Evolutionary conservation across 1,140 invertebrate genomes (phyloP).

Genomic region (Xylocopa sonorina): DNA sequence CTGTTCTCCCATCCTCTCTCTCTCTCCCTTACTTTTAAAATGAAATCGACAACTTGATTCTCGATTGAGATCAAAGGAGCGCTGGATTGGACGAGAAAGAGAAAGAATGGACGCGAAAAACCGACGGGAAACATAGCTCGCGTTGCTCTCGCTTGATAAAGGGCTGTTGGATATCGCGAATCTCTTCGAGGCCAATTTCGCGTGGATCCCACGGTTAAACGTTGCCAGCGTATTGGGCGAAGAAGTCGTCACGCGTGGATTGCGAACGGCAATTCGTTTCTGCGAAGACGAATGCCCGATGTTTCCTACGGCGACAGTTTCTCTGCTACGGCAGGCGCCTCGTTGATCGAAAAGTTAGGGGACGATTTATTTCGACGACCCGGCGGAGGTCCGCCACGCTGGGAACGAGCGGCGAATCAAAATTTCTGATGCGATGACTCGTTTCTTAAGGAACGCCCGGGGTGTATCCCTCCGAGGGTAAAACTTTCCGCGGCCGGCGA

Average conservation of each 20-base stretch:
- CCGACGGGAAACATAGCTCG: not conserved
- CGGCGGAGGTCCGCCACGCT: not conserved
- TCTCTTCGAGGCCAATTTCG: not conserved
- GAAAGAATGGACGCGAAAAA: not conserved
- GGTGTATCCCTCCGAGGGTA: constrained; percentile 14
- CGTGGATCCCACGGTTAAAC: not conserved
- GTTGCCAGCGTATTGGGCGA: not conserved
- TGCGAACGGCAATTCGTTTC: not conserved
- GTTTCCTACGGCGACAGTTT: constrained; percentile 8
- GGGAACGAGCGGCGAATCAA: constrained; percentile 35
- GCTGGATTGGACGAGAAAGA: not conserved
- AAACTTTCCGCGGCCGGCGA: constrained; percentile 25
- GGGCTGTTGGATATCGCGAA: not conserved
- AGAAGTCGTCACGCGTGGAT: not conserved
- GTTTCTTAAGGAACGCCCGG: not conserved
- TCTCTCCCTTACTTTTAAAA: not conserved
- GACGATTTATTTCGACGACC: constrained; percentile 33
- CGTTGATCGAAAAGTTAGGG: constrained; percentile 44
- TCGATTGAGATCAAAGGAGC: constrained; percentile 8
- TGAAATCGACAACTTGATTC: constrained; percentile 7
- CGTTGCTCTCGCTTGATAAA: not conserved
- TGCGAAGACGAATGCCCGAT: constrained; percentile 26
- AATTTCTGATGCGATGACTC: constrained; percentile 45
- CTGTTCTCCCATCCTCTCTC: not conserved
- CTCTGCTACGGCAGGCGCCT: not conserved